Evolutionary conservation across 2,888 invertebrate genomes (phyloP).

Genomic region (Epicampocera succincta): DNA sequence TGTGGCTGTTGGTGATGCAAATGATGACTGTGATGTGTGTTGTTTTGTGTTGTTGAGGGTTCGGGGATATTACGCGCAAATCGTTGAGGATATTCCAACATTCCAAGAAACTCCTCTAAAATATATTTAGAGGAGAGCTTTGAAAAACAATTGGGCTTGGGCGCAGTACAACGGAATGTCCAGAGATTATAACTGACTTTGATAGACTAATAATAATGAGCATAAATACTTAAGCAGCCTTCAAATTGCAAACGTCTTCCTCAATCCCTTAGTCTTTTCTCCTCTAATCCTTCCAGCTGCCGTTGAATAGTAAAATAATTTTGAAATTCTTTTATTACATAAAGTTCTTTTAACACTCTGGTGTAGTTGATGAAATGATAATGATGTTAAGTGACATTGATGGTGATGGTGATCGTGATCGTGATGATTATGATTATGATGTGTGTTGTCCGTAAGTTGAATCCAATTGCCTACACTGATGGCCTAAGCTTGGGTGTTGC

Average conservation of each 20-base stretch:
- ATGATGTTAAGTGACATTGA: constrained; percentile 43
- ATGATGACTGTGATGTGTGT: constrained; percentile 74
- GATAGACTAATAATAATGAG: background rate
- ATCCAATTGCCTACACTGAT: constrained; percentile 64
- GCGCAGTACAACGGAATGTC: constrained; percentile 48
- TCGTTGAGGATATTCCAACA: constrained; percentile 83
- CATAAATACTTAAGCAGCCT: constrained; percentile 16
- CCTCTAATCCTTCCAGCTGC: constrained; percentile 10
- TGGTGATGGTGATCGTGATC: too few species aligned
- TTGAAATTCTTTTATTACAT: constrained; percentile 4
- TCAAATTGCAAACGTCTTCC: background rate
- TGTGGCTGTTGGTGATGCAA: constrained; percentile 76
- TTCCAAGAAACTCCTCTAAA: constrained; percentile 77
- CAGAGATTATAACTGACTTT: background rate
- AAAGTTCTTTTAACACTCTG: constrained; percentile 1
- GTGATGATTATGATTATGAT: constrained; percentile 52
- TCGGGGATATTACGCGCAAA: constrained; percentile 88
- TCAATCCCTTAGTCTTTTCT: background rate
- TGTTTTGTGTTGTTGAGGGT: constrained; percentile 78
- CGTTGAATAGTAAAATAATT: constrained; percentile 15
- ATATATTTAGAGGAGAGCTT: constrained; percentile 69
- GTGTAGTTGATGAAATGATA: constrained; percentile 45
- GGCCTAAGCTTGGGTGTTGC: constrained; percentile 58
- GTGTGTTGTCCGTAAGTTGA: constrained; percentile 51
- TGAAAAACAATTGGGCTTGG: constrained; percentile 18